Conservation (phyloP, 2,888 invertebrate species). For the Philereme transversata region DNA sequence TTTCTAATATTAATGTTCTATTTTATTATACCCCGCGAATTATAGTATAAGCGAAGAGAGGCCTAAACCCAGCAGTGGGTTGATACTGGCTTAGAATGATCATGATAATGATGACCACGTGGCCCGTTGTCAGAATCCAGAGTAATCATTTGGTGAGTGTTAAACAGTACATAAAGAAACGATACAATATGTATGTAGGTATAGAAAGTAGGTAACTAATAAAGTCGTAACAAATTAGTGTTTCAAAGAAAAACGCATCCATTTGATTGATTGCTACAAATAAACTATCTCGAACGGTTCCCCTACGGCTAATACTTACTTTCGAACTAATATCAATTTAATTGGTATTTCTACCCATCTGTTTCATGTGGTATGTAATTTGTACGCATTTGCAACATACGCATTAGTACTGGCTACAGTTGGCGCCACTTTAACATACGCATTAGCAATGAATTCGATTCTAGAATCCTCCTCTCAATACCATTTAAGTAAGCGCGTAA, state of each 20-base stretch:
- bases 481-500: too few species aligned
- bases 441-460: neutral
- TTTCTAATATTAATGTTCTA: too few species aligned
- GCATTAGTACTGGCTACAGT: constrained; percentile 40
- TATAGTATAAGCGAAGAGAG: too few species aligned
- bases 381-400: constrained; percentile 38
- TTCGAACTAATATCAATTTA: constrained; percentile 46
- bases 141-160: too few species aligned
- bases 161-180: too few species aligned
- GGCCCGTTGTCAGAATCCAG: too few species aligned
- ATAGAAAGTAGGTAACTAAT: neutral
- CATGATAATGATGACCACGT: too few species aligned
- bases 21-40: too few species aligned
- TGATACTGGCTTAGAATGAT: too few species aligned
- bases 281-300: constrained; percentile 24
- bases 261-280: constrained; percentile 36
- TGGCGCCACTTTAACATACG: neutral
- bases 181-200: too few species aligned
- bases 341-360: constrained; percentile 47
- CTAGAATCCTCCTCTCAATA: too few species aligned
- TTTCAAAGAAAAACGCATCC: constrained; percentile 19
- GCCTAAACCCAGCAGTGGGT: too few species aligned
- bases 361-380: constrained; percentile 46
- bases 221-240: neutral
- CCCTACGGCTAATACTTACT: constrained; percentile 24